phyloP scores from a whole-genome alignment of 1,140 invertebrate species.

The Cataglyphis hispanica region DNA sequence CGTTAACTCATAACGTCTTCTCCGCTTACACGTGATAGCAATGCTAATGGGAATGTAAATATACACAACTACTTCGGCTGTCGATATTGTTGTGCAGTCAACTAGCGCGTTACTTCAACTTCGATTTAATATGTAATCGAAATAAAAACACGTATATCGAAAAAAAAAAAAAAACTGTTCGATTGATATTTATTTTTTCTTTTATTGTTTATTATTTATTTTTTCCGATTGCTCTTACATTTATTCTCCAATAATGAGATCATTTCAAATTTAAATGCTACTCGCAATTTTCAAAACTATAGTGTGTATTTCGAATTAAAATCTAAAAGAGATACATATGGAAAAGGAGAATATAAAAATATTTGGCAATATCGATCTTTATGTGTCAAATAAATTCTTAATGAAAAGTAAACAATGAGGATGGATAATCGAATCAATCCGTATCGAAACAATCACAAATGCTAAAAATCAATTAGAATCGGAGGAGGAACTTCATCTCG shows the following conservation, averaged over 20 bases:
- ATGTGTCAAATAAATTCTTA: background rate
- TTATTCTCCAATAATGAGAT: background rate
- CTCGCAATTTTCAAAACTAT: background rate
- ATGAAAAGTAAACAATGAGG: background rate
- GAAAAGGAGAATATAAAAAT: background rate
- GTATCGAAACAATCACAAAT: background rate
- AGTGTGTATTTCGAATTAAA: background rate
- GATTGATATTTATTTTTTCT: background rate
- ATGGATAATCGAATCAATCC: background rate
- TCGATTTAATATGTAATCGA: background rate
- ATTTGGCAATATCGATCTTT: background rate
- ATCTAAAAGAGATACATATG: background rate
- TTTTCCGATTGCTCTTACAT: background rate
- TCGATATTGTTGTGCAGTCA: background rate
- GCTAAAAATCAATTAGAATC: background rate
- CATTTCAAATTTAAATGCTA: background rate
- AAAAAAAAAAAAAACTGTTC: background rate
- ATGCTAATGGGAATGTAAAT: slow-evolving; percentile 25
- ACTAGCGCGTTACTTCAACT: background rate
- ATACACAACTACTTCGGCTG: background rate
- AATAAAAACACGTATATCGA: too few relatives aligned
- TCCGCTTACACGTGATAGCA: background rate
- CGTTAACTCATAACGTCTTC: background rate
- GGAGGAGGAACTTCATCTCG: too few relatives aligned
- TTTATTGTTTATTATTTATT: too few relatives aligned